Evolutionary conservation across 92 coral and sea anemone species (phyloP).

Genomic region (Chrysogorgia sp.): DNA sequence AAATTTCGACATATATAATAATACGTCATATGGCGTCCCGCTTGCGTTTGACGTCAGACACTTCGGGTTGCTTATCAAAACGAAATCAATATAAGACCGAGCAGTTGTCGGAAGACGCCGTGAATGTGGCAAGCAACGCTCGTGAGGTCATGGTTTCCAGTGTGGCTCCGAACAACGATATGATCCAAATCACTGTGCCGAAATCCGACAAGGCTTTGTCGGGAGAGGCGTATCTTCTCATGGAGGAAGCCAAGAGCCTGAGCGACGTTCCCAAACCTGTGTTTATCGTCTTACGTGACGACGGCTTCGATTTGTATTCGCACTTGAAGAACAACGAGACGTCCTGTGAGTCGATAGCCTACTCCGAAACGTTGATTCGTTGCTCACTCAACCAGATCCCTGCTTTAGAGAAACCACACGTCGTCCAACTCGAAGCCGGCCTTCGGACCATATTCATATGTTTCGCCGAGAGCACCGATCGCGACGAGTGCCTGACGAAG

Average conservation of each 20-base stretch:
- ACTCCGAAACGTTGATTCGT: slow-evolving; percentile 30
- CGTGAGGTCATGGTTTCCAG: too few species aligned
- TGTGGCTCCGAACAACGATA: too few species aligned
- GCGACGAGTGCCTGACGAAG: slow-evolving; percentile 24
- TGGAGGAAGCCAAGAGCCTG: slow-evolving; percentile 7
- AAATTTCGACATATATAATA: too few species aligned
- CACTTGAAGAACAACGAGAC: background rate
- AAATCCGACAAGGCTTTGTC: background rate
- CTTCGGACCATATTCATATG: slow-evolving; percentile 36
- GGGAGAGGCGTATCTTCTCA: slow-evolving; percentile 35
- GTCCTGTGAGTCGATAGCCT: background rate
- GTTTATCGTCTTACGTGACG: slow-evolving; percentile 8
- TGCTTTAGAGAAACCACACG: slow-evolving; percentile 1
- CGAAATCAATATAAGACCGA: too few species aligned
- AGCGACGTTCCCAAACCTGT: slow-evolving; percentile 18
- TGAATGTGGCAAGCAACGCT: too few species aligned
- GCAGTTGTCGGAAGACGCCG: too few species aligned
- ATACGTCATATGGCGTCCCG: too few species aligned
- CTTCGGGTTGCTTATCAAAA: too few species aligned
- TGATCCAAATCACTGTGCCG: background rate
- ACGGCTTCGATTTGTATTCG: slow-evolving; percentile 32
- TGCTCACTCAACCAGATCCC: slow-evolving; percentile 35
- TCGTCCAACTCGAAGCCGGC: slow-evolving; percentile 30
- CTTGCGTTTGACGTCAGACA: too few species aligned
- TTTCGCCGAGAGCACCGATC: slow-evolving; percentile 10